phyloP scores from a whole-genome alignment of 2,797 vertebrate species.

The Gallinago nigripennis region DNA sequence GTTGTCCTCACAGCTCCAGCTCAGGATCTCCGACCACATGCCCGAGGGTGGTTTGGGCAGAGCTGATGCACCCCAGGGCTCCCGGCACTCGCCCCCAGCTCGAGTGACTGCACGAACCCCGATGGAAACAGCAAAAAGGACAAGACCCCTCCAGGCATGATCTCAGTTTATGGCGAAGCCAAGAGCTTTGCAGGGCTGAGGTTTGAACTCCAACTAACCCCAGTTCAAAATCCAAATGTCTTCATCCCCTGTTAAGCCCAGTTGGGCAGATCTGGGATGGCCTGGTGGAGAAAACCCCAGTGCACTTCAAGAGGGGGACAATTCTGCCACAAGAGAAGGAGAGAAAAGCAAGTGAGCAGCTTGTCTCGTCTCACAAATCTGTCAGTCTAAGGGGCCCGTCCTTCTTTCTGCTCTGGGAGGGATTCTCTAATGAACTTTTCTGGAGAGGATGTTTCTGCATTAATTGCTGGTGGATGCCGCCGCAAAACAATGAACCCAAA shows the following conservation, averaged over 20 bases:
- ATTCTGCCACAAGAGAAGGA: neutral
- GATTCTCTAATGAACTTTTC: neutral
- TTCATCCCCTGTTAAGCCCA: neutral
- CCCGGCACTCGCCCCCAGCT: rapidly evolving
- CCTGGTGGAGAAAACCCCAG: neutral
- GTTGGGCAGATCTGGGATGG: neutral
- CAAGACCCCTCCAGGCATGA: neutral
- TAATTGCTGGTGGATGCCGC: neutral
- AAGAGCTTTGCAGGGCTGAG: conserved; percentile 6
- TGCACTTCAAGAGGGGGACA: neutral
- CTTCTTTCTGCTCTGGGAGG: neutral
- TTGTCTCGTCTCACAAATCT: neutral
- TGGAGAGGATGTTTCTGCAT: neutral
- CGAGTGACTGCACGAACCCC: neutral
- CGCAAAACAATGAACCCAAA: neutral
- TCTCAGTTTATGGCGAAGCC: neutral
- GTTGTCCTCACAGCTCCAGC: neutral
- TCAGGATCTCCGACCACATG: rapidly evolving
- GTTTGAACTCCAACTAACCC: conserved; percentile 31
- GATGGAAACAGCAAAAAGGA: neutral
- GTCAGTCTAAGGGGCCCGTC: neutral
- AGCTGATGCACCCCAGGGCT: neutral
- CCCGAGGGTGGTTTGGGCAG: neutral
- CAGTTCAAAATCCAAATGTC: neutral
- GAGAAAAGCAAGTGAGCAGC: neutral